Conservation (phyloP, 2,888 invertebrate species). For the Phalera bucephala region DNA sequence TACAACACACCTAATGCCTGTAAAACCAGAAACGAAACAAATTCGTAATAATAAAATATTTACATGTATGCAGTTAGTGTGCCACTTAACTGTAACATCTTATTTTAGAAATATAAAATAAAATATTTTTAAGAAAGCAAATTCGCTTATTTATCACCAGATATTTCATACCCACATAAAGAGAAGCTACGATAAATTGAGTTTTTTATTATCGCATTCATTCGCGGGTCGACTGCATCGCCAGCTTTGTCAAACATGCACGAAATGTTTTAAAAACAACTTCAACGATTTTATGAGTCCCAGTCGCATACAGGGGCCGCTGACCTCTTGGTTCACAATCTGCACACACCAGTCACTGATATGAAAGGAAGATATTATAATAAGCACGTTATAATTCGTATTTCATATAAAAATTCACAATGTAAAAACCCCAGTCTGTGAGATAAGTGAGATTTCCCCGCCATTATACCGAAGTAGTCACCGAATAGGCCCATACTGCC, state of each 20-base stretch:
- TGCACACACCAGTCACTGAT: conserved; percentile 29
- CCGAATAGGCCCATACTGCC: too few species aligned
- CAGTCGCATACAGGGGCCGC: conserved; percentile 20
- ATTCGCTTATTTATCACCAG: conserved; percentile 24
- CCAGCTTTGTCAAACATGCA: conserved; percentile 37
- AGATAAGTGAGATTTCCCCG: too few species aligned
- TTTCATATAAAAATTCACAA: too few species aligned
- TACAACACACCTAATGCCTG: too few species aligned
- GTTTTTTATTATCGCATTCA: conserved; percentile 24
- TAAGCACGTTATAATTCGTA: conserved; percentile 20
- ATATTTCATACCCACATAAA: conserved; percentile 19
- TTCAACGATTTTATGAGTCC: conserved; percentile 28
- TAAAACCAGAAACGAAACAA: too few species aligned
- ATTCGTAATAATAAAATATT: too few species aligned
- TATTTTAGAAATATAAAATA: conserved; percentile 18
- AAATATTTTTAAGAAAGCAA: conserved; percentile 12
- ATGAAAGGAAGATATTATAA: conserved; percentile 30
- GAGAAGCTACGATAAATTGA: conserved; percentile 21
- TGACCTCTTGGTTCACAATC: conserved; percentile 38
- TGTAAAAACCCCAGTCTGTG: too few species aligned
- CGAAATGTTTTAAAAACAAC: conserved; percentile 25
- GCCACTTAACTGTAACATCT: background rate
- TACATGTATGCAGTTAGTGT: too few species aligned
- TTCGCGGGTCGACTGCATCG: conserved; percentile 30
- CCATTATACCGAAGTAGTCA: too few species aligned